Evolutionary conservation across 2,888 invertebrate genomes (phyloP), one percentile per base, ranked within the genome.

Genomic region (Monochamus alternatus): DNA sequence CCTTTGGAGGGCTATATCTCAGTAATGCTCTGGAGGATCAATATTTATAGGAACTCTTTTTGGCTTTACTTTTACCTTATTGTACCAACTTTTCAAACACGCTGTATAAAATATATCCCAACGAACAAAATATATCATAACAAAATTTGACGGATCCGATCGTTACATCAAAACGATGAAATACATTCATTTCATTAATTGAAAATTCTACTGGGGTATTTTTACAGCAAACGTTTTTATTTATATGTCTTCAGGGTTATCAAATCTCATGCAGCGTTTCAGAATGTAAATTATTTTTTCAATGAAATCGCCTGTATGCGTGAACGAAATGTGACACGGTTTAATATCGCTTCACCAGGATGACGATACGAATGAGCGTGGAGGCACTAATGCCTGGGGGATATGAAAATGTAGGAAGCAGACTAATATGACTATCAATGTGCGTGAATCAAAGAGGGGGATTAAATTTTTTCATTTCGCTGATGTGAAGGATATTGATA

Each of bases 311-410:
- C 43, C 10, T 43, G n/a, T n/a, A 64, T 22, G 62, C 12, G 32
- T 44, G 64, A n/a, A 64, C 38, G 43, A 43, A 64, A 64, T 64
- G 64, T 14, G 64, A 64, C 64, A 64, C 44, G 64, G 64, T 64
- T 64, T 64, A 64, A 64, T 64, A 64, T 64, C 22, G 55, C 55
- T 55, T 22, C n/a, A 22, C 22, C 22, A 55, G 55, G 55, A 55
- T 14, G 55, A 55, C 14, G 10, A n/a, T n/a, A 55, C 55, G 55
- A 55, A 55, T 55, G 14, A n/a, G 55, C 55, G 55, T 55, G 5
- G 10, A 14, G 55, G 47, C n/a, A 7, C n/a, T 22, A 7, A 14
- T 22, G 55, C 55, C 22, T 55, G 55, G n/a, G 7, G 55, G 55
- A 55, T 55, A 55, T 55, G n/a, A 55, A 55, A 51, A 55, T n/a